Evolutionary conservation across 1,140 invertebrate genomes (phyloP), one percentile per base, ranked within the genome.

Genomic region (Papilio helenus): DNA sequence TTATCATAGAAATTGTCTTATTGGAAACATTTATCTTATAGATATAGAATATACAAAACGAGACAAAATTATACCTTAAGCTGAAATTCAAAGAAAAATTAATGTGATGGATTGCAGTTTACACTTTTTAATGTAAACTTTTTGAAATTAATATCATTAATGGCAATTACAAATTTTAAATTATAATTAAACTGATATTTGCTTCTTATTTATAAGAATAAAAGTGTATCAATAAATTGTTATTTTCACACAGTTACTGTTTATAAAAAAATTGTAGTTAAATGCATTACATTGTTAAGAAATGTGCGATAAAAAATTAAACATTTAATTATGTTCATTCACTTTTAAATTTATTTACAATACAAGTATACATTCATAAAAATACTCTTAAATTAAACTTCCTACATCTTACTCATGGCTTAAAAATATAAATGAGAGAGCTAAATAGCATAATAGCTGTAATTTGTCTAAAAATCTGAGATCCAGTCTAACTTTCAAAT

Each of bases 381-480:
- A 58, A 58, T 58, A 58, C n/a, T 61, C 58, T 4, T 61, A 61
- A 61, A 23, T 26, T 23, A 55, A 61, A 10, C 12, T 26, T 26
- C 58, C 58, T 61, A 61, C 20, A 61, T 61, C 58, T 61, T 23
- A 61, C 58, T 61, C 58, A 26, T 10, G 58, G 58, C 58, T 55
- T 55, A 55, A 61, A 23, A 26, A 2, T 26, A 61, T 26, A 26
- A 23, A 14, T 61, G 58, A 61, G 58, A 61, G 58, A 61, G 58
- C 58, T 61, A 61, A 61, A 61, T 58, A 61, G 9, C 58, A 29
- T 14, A 26, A 61, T 61, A 61, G 12, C n/a, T 55, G 51, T 61
- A 26, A 61, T 61, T 61, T 61, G 51, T 61, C 58, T 61, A 23
- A 26, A 61, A 61, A 61, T 61, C 23, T 61, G 58, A 61, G 58